Evolutionary conservation across 2,888 invertebrate species (phyloP), one percentile per base, ranked within the genome.

Genomic region (Matsumyia berberina): DNA sequence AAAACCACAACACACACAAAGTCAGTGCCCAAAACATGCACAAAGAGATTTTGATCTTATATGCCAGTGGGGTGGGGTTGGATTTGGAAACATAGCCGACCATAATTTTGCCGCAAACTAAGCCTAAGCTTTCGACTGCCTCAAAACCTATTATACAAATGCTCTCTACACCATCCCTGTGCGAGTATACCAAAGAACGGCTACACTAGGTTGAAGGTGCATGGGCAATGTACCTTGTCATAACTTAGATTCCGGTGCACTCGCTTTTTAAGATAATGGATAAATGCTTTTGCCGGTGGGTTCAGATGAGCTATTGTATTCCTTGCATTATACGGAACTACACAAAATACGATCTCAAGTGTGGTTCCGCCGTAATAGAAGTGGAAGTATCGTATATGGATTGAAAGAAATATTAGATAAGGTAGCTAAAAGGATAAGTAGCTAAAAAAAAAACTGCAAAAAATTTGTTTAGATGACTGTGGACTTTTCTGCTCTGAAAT

Each of bases 101-200:
- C 73, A 67, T 67, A 80, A 80, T 67, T 73, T 73, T 60, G 79
- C 79, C 79, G 66, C 79, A 80, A 73, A 73, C 66, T 73, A 80
- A 80, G 73, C 79, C 79, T 80, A 3, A 24, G 24, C 24, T 24
- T 24, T 24, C 24, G 4, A 24, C 24, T 24, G 24, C 24, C 24
- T 24, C 24, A 3, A 24, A 24, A 24, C 24, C 24, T 24, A 24
- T 24, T 24, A 24, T 60, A 73, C 73, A 57, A 66, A 66, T 55
- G 64, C 29, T 57, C 33, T 17, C 24, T 3, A 44, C 33, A 69
- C 42, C 42, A 53, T 67, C 51, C 29, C 42, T 60, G 24, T n/a
- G 11, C 29, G 24, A 49, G 29, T 7, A 24, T 4, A 24, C 29
- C 6, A 33, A 49, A 17, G 49, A 64, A 64, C 7, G 31, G 12